Base-by-base conservation (phyloP, 2,113 vertebrate species). In the Festucalex cinctus region DNA sequence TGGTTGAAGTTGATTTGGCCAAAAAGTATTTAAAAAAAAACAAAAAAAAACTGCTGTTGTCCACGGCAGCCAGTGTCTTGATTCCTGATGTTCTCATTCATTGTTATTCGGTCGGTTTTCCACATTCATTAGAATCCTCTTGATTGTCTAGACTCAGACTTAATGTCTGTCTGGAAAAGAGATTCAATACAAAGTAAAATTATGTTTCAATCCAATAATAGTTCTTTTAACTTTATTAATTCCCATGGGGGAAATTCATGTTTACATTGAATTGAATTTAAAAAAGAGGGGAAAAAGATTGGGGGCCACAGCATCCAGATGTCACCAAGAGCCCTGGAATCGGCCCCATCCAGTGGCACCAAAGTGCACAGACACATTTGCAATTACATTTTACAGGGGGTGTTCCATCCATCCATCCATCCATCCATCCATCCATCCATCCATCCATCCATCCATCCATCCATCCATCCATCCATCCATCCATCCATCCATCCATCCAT, bases 131-230 rank as follows among this genome's bases (percentile, higher is more conserved):
- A 24, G 2, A 65, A 70, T 57, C 48, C 64, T 74, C 63, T 9
- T 32, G 56, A 68, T 53, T 54, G 43, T 76, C 58, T 68, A 63
- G 79, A 70, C 71, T 70, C 51, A 62, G 51, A 65, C 70, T 74
- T 63, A 71, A 68, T 68, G 64, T 69, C 32, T 61, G 35, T 70
- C 64, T 74, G 57, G 60, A 84, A 73, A 80, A 81, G 49, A 19
- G 53, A 43, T 62, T 62, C 39, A 37, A 28, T 6, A 43, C 37
- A 16, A 26, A 43, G 60, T 43, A 24, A 43, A 43, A 43, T 24
- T 14, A 14, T 44, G 9, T 62, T 62, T 24, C 37, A 26, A 62
- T 44, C 39, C 60, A 62, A 16, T 61, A 39, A 61, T 62, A 62
- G 6, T 26, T 26, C 0, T 20, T 64, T 35, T 1, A 19, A 26